Evolutionary conservation across 2,797 vertebrate genomes (phyloP), one percentile per base, ranked within the genome.

Genomic region (Pipistrellus pipistrellus): DNA sequence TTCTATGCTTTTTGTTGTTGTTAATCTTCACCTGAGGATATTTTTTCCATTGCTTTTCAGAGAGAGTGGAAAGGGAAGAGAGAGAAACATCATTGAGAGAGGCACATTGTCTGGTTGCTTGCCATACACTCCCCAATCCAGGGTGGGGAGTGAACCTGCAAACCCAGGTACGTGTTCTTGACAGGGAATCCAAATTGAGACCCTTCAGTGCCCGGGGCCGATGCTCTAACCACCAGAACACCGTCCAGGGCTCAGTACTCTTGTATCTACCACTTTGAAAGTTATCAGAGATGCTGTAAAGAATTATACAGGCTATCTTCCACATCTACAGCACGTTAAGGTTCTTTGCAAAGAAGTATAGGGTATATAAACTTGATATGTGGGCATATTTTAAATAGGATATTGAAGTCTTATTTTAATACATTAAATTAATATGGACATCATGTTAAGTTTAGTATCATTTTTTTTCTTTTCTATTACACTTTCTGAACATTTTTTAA

Each of bases 381-480:
- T 78, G 86, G 35, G 73, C 35, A 73, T 81, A 91, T 95, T 96
- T 96, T 89, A 88, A 92, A 66, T 93, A 89, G 76, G 77, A 88
- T 90, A 86, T 71, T 44, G 62, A 81, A 53, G 23, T 68, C 80
- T 86, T 81, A 75, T 94, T 96, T 95, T 53, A 96, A 12, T 90
- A 88, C 51, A n/a, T 95, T 91, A 89, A 95, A 94, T 97, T 93
- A 80, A 71, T 94, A 86, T 88, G 90, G 68, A 75, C 84, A 86
- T 44, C 27, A 84, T 78, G 38, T 88, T 15, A 85, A 81, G 57
- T 96, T 90, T 77, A 81, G 53, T 76, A 25, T 95, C 85, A 85
- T 76, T 59, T 97, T 90, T 89, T 86, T 93, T 80, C 90, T 86
- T 91, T 95, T 89, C 90, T 94, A 48, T 95, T 90, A 46, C 12